Evolutionary conservation across 92 coral and sea anemone genomes (phyloP).

Genomic region (Micromussa lordhowensis): DNA sequence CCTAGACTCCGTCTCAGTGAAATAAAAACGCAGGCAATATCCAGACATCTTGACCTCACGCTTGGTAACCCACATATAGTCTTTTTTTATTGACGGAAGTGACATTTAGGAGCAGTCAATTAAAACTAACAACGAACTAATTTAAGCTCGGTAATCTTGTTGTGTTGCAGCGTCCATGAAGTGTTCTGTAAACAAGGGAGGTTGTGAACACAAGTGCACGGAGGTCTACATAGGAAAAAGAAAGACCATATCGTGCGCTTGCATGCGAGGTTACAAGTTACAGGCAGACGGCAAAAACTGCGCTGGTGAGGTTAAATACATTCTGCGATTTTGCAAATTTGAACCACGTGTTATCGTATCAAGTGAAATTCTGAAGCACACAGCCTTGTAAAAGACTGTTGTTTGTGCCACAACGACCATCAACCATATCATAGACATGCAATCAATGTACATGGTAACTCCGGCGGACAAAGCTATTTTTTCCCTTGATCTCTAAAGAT

Average conservation of each 20-base stretch:
- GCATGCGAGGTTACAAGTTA: constrained; percentile 72
- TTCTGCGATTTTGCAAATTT: background rate
- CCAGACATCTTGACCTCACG: no score
- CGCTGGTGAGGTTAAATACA: constrained; percentile 50
- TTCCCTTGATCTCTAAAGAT: no score
- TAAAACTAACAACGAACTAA: background rate
- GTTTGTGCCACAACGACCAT: background rate
- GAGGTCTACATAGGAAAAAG: constrained; percentile 30
- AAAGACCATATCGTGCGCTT: constrained; percentile 54
- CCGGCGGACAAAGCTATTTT: no score
- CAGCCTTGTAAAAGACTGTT: background rate
- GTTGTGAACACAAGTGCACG: constrained; percentile 79
- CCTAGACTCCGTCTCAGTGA: no score
- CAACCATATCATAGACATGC: no score
- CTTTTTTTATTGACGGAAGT: background rate
- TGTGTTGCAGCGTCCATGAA: constrained; percentile 16
- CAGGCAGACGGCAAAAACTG: constrained; percentile 71
- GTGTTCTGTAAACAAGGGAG: constrained; percentile 76
- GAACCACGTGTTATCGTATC: background rate
- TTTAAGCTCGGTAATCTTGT: background rate
- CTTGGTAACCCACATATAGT: background rate
- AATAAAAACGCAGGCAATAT: no score
- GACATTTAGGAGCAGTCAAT: background rate
- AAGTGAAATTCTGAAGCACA: background rate
- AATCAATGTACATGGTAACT: no score